Percentiles rank a stretch among this genome's conserved stretches.
Conservation (phyloP, 2,888 invertebrate genomes). For the Eurytoma adleriae region DNA sequence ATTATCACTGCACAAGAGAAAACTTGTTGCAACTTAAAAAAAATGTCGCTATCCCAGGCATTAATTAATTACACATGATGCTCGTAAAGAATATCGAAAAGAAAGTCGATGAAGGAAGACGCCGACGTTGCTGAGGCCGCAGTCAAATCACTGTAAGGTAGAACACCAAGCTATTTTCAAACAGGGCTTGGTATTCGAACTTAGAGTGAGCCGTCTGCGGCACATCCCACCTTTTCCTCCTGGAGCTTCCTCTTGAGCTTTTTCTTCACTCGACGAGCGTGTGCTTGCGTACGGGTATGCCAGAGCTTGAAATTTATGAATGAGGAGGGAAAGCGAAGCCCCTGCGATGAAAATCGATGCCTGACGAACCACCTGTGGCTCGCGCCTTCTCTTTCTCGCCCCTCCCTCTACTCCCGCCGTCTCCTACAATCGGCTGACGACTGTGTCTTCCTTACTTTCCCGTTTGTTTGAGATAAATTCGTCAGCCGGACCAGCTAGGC, state of each 20-base stretch:
- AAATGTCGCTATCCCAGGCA: too few relatives aligned
- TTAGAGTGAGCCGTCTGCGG: slow-evolving; percentile 88
- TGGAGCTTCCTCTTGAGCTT: background rate
- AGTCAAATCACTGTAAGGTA: slow-evolving; percentile 96
- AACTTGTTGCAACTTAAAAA: too few relatives aligned
- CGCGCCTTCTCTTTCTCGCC: background rate
- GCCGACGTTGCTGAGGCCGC: slow-evolving; percentile 63
- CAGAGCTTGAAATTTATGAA: slow-evolving; percentile 46
- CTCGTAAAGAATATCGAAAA: background rate
- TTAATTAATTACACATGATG: too few relatives aligned
- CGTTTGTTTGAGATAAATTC: background rate
- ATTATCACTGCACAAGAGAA: too few relatives aligned
- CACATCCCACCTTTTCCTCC: slow-evolving; percentile 16
- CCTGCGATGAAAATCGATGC: slow-evolving; percentile 50
- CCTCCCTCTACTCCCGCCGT: too few relatives aligned
- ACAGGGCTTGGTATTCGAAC: slow-evolving; percentile 93
- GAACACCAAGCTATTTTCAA: slow-evolving; percentile 91
- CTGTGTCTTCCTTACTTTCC: background rate
- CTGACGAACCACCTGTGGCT: slow-evolving; percentile 56
- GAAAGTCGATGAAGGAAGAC: background rate
- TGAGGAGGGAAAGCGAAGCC: slow-evolving; percentile 26
- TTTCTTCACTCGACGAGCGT: background rate
- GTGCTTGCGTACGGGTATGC: background rate
- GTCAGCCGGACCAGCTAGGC: too few relatives aligned
- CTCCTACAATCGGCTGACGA: too few relatives aligned